Evolutionary conservation across 2,797 vertebrate species (phyloP).

Genomic region (Falco berigora): DNA sequence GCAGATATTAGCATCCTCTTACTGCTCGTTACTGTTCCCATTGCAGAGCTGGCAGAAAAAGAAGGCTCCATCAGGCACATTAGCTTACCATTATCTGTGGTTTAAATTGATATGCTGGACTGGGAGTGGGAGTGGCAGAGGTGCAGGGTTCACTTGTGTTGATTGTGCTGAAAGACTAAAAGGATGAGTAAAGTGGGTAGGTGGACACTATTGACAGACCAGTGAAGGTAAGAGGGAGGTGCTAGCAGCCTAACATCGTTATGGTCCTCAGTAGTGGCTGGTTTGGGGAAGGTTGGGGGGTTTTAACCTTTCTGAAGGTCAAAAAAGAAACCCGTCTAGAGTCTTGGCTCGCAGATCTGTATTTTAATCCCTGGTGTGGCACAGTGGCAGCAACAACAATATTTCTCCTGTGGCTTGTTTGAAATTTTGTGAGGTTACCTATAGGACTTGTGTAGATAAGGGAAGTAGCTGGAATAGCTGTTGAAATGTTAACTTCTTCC

Average conservation of each 20-base stretch:
- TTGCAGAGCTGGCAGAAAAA: neutral
- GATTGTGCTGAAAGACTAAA: neutral
- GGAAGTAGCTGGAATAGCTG: neutral
- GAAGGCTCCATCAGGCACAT: neutral
- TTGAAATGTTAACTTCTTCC: neutral
- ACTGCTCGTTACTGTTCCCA: neutral
- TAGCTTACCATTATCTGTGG: neutral
- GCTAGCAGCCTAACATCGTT: neutral
- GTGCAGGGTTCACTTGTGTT: neutral
- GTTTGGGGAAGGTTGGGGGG: neutral
- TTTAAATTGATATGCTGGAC: neutral
- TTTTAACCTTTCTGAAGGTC: neutral
- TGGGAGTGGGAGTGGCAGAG: neutral
- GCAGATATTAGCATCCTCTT: neutral
- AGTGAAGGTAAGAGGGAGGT: neutral
- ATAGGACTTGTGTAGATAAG: neutral
- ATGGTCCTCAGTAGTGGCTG: neutral
- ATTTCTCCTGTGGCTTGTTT: neutral
- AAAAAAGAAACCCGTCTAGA: neutral
- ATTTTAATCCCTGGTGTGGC: neutral
- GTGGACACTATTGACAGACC: neutral
- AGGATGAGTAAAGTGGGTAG: neutral
- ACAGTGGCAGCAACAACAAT: neutral
- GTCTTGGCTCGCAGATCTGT: neutral
- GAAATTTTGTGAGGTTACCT: neutral